A percentile compares a stretch with the other conserved stretches of the same genome.
These are phyloP conservation scores for Microctenopoma steveboyesi DNA, from an alignment of 2,797 vertebrate genomes.

Conservation along the genomic window DNA sequence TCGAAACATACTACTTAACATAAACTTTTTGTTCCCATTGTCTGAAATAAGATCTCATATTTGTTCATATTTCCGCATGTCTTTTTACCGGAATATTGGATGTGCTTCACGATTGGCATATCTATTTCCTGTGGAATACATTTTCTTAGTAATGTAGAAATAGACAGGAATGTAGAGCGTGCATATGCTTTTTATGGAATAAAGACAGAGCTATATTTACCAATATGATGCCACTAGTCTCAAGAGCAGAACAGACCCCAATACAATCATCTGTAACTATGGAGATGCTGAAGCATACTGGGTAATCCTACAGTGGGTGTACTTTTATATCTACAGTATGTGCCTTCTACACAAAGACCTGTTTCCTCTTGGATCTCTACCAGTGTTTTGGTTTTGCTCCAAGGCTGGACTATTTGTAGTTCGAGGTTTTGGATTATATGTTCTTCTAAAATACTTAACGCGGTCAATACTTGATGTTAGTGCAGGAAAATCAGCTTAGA, in stretches of 20 bases:
- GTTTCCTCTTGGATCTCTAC: conserved; percentile 57
- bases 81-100: conserved; percentile 55
- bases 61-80: conserved; percentile 7
- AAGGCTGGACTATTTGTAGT: conserved; percentile 62
- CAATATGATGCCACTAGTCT: conserved; percentile 32
- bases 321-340: conserved; percentile 46
- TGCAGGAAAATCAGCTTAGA: conserved; percentile 47
- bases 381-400: conserved; percentile 62
- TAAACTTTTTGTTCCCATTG: conserved; percentile 21
- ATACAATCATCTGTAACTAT: conserved; percentile 58
- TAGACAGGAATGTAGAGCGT: conserved; percentile 28
- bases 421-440: conserved; percentile 49
- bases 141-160: conserved; percentile 55
- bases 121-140: conserved; percentile 42
- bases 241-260: conserved; percentile 42
- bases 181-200: conserved; percentile 30
- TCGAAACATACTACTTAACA: conserved; percentile 56
- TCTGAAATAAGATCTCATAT: background rate
- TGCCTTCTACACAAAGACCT: conserved; percentile 53
- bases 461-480: conserved; percentile 37
- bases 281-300: conserved; percentile 57
- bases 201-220: conserved; percentile 71
- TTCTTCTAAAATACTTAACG: conserved; percentile 52
- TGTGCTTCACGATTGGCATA: conserved; percentile 48
- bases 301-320: conserved; percentile 70